phyloP scores from a whole-genome alignment of 2,888 invertebrate species.

The Trissolcus brochymenae region DNA sequence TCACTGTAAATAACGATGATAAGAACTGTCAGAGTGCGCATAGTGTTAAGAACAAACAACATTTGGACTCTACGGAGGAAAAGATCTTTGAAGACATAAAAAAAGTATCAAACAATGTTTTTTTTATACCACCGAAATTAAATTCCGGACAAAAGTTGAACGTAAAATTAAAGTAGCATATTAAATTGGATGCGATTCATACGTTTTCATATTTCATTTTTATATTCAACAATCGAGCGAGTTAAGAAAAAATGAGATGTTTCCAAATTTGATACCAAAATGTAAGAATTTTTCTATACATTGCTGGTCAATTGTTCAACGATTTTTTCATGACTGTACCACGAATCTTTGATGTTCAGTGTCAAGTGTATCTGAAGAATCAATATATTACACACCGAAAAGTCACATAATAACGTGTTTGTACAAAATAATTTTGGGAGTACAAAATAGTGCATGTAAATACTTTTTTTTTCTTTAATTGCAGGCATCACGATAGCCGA shows the following conservation, averaged over 20 bases:
- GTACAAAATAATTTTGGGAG: conserved; percentile 45
- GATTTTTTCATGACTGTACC: conserved; percentile 25
- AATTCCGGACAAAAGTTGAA: background rate
- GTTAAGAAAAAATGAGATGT: background rate
- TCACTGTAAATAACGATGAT: conserved; percentile 49
- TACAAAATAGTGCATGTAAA: conserved; percentile 49
- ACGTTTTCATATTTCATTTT: too few species aligned
- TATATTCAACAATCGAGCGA: too few species aligned
- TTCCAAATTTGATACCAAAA: background rate
- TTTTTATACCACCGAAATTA: background rate
- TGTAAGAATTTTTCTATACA: background rate
- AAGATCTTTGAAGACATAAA: conserved; percentile 43
- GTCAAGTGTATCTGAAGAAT: conserved; percentile 51
- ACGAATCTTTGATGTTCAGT: conserved; percentile 60
- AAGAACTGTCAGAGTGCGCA: conserved; percentile 26
- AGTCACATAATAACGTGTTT: conserved; percentile 35
- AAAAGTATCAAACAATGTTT: background rate
- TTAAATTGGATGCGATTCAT: too few species aligned
- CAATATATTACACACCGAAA: conserved; percentile 35
- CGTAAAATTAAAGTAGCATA: too few species aligned
- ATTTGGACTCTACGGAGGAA: conserved; percentile 15
- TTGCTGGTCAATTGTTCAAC: conserved; percentile 43
- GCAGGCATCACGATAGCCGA: background rate
- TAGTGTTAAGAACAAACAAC: conserved; percentile 34
- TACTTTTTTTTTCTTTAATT: conserved; percentile 15